phyloP scores from a whole-genome alignment of 2,113 vertebrate species.

The Propithecus coquereli region DNA sequence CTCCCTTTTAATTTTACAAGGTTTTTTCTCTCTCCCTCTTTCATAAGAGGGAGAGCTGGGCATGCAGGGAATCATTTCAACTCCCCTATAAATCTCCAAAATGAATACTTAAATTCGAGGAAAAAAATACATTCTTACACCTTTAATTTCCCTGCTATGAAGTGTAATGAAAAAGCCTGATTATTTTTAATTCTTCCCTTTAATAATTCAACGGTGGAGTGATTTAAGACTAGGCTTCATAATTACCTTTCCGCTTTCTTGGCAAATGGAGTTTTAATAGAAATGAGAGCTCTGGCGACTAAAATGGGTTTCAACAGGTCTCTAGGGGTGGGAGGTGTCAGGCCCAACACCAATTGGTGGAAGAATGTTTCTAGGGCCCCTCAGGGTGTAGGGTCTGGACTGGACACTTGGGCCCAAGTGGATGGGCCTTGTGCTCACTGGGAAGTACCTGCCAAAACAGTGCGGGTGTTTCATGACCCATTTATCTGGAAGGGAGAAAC shows the following conservation, averaged over 20 bases:
- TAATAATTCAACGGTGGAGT: conserved; percentile 84
- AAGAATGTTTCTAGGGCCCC: background rate
- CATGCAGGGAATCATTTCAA: conserved; percentile 79
- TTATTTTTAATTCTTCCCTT: conserved; percentile 88
- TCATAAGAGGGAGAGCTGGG: conserved; percentile 72
- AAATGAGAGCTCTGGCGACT: conserved; percentile 58
- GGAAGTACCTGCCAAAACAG: background rate
- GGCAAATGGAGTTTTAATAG: conserved; percentile 86
- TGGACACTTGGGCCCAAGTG: background rate
- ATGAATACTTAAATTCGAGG: conserved; percentile 84
- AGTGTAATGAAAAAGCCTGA: conserved; percentile 86
- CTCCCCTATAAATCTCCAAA: conserved; percentile 82
- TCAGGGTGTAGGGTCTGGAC: background rate
- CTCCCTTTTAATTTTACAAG: conserved; percentile 80
- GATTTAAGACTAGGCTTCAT: conserved; percentile 83
- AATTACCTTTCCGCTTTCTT: conserved; percentile 85
- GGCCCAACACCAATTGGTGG: background rate
- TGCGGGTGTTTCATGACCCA: background rate
- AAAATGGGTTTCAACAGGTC: conserved; percentile 59
- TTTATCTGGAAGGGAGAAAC: background rate
- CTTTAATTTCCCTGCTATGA: conserved; percentile 87
- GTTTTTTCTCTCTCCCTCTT: conserved; percentile 55
- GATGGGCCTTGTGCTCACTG: background rate
- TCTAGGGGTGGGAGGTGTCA: background rate
- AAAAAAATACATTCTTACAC: conserved; percentile 84